phyloP scores from a whole-genome alignment of 2,797 vertebrate species.

The Dromococcyx pavoninus region DNA sequence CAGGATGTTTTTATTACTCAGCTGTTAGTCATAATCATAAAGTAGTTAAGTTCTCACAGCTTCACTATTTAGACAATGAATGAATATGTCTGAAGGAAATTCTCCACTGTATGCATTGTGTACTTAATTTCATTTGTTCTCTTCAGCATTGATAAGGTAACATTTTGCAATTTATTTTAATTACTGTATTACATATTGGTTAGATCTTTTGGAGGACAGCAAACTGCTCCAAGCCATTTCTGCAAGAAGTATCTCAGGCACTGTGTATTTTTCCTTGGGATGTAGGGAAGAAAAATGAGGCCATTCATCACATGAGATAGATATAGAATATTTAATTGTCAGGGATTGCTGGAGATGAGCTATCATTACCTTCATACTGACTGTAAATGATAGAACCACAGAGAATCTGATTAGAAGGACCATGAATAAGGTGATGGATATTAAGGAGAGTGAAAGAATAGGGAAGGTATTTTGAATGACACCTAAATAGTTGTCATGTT shows the following conservation, averaged over 20 bases:
- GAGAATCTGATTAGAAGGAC: slow-evolving; percentile 2
- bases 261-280: neutral
- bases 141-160: neutral
- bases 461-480: neutral
- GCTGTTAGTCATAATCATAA: neutral
- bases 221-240: neutral
- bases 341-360: neutral
- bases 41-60: neutral
- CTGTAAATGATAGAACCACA: neutral
- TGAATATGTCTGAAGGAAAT: neutral
- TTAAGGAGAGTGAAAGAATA: neutral
- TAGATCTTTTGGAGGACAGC: neutral
- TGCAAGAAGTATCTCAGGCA: neutral
- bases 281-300: slow-evolving; percentile 7
- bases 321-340: slow-evolving; percentile 11
- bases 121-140: neutral
- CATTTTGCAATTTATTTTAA: neutral
- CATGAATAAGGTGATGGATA: neutral
- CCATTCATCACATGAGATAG: neutral
- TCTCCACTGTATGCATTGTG: rapidly evolving
- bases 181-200: neutral
- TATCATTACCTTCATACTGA: neutral
- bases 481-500: neutral
- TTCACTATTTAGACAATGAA: neutral
- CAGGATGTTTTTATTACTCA: neutral